Evolutionary conservation across 2,797 vertebrate species (phyloP), one percentile per base, ranked within the genome.

Genomic region (Syngnathus acus): DNA sequence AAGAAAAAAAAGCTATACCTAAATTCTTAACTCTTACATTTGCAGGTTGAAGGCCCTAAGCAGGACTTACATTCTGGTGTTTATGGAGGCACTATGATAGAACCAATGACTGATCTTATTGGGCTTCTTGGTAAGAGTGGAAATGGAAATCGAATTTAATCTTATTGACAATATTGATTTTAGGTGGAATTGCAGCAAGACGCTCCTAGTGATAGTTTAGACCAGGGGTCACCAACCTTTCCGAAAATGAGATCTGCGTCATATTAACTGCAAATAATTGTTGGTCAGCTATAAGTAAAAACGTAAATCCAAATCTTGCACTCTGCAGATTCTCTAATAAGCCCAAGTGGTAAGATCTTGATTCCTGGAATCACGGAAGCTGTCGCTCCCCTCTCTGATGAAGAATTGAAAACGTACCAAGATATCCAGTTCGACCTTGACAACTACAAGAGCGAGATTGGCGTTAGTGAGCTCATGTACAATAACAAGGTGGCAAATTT

Each of bases 31-130:
- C 16, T 61, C 1, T 59, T 71, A 63, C 47, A 62, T 72, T 70
- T 63, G 6, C 75, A 96, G 95, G 92, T 98, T 65, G 87, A 91
- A 73, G 92, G 95, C 38, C 91, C 94, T 0, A 89, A 88, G 65
- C 91, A 94, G 75, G 95, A 97, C 77, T 87, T 97, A 67, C 95
- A 97, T 73, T 97, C 94, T 0, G 94, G 95, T 58, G 93, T 92
- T 57, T 94, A 93, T 67, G 95, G 95, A 72, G 95, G 95, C 26
- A 91, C 93, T 39, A 87, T 95, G 48, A 88, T 95, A 0, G 95
- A 98, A 75, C 93, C 93, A 0, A 93, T 98, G 94, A 90, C 72
- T 0, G 96, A 98, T 77, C 77, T 98, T 65, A 87, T 97, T 14
- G 93, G 92, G 53, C 91, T 98, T 69, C 91, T 96, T 9, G 93